Percentiles rank a stretch among this genome's conserved stretches.
Conservation (phyloP, 2,797 vertebrate species). For the Typhlichthys eigenmanni region DNA sequence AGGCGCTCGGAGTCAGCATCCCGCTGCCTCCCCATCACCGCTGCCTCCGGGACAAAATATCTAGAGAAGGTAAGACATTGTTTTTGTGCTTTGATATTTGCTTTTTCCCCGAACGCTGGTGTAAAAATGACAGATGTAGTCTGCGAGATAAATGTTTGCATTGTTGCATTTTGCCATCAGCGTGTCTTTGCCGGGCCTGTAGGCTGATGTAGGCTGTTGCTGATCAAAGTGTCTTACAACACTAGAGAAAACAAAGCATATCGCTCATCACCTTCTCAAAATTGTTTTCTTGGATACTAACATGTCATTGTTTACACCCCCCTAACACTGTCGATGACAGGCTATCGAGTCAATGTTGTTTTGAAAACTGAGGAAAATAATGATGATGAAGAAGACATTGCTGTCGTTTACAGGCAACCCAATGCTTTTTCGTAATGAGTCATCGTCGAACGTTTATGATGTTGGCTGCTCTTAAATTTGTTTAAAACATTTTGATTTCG, state of each 20-base stretch:
- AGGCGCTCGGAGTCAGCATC: conserved; percentile 71
- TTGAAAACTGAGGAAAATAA: conserved; percentile 31
- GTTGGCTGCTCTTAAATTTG: conserved; percentile 56
- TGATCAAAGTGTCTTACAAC: conserved; percentile 27
- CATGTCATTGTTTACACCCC: not conserved
- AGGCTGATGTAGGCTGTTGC: conserved; percentile 51
- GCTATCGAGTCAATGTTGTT: conserved; percentile 13
- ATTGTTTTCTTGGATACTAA: not conserved
- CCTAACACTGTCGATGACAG: not conserved
- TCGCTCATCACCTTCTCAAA: not conserved
- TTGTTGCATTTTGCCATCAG: conserved; percentile 19
- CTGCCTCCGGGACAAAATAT: conserved; percentile 35
- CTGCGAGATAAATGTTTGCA: conserved; percentile 38
- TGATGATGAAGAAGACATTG: not conserved
- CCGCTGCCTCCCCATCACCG: conserved; percentile 59
- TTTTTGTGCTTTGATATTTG: not conserved
- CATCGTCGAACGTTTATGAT: conserved; percentile 58
- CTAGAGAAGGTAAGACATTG: conserved; percentile 63
- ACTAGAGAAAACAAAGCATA: conserved; percentile 1
- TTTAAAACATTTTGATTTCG: not conserved
- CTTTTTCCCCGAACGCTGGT: not conserved
- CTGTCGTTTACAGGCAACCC: conserved; percentile 10
- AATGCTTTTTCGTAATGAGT: conserved; percentile 44
- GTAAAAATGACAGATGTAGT: conserved; percentile 13
- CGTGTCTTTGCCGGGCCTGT: conserved; percentile 39